phyloP scores from a whole-genome alignment of 2,888 invertebrate genomes.

The Pristionchus arcanus region DNA sequence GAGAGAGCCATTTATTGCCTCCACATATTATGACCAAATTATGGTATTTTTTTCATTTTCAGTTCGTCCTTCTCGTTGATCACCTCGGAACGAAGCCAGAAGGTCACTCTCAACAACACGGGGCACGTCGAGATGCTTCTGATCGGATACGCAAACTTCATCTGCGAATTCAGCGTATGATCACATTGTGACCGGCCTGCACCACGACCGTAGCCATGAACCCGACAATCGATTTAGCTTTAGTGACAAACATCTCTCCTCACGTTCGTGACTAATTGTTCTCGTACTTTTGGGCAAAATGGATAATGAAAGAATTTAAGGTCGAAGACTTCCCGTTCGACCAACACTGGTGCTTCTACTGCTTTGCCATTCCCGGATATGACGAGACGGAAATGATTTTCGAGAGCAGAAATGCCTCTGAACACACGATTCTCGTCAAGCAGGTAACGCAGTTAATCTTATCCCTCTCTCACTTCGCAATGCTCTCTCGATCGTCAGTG shows the following conservation, averaged over 20 bases:
- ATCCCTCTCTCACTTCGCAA: too few relatives aligned
- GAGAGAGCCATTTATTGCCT: too few relatives aligned
- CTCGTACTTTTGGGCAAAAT: too few relatives aligned
- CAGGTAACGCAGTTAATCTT: background rate
- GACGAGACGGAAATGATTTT: background rate
- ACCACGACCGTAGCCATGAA: too few relatives aligned
- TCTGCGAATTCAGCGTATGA: constrained; percentile 26
- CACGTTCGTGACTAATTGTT: too few relatives aligned
- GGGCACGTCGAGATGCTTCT: background rate
- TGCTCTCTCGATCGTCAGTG: too few relatives aligned
- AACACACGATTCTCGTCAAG: background rate
- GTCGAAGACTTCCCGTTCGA: constrained; percentile 39
- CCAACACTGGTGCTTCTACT: constrained; percentile 51
- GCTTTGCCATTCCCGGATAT: background rate
- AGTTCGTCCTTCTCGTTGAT: background rate
- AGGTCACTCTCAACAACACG: background rate
- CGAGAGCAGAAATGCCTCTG: background rate
- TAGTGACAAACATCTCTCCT: too few relatives aligned
- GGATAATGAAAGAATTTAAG: background rate
- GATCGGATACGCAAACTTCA: constrained; percentile 28
- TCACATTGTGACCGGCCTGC: too few relatives aligned
- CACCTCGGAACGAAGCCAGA: background rate
- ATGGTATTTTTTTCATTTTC: too few relatives aligned
- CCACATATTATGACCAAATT: too few relatives aligned
- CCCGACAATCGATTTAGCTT: too few relatives aligned